Percentiles rank a stretch among this genome's conserved stretches.
Conservation (phyloP, 2,797 vertebrate genomes). For the Remorina albescens region DNA sequence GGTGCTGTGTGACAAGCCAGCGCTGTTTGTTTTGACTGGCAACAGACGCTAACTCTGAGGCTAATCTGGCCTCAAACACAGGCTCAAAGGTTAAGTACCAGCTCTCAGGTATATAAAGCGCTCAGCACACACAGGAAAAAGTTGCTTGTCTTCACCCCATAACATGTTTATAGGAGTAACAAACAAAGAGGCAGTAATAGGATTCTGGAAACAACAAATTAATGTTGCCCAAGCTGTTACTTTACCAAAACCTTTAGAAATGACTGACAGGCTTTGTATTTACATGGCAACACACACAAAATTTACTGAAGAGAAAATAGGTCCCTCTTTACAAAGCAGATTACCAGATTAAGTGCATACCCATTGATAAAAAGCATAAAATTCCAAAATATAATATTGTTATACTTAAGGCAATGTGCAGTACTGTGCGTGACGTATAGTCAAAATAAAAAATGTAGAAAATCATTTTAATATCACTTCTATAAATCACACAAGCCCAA, state of each 20-base stretch:
- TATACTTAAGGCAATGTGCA: conserved; percentile 35
- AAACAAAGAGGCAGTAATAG: conserved; percentile 38
- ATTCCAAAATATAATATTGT: conserved; percentile 23
- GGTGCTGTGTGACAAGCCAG: conserved; percentile 41
- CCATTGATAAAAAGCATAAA: conserved; percentile 17
- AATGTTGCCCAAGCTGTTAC: conserved; percentile 29
- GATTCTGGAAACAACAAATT: conserved; percentile 47
- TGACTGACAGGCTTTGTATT: background rate
- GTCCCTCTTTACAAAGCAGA: conserved; percentile 1
- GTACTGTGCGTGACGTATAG: conserved; percentile 36
- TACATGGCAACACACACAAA: background rate
- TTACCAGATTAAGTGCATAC: background rate
- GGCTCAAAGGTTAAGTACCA: conserved; percentile 39
- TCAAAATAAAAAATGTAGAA: conserved; percentile 61
- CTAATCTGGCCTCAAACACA: conserved; percentile 43
- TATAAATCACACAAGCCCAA: conserved; percentile 75
- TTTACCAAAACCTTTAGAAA: conserved; percentile 9
- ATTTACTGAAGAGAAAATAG: conserved; percentile 7
- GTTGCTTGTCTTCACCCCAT: conserved; percentile 24
- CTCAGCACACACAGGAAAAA: conserved; percentile 32
- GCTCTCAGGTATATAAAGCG: conserved; percentile 42
- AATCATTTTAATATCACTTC: conserved; percentile 77
- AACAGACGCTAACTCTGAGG: conserved; percentile 46
- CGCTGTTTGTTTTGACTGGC: conserved; percentile 72
- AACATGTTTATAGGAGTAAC: conserved; percentile 10